phyloP scores from a whole-genome alignment of 2,888 invertebrate species.

The Imbricaverruca yamaguchii region DNA sequence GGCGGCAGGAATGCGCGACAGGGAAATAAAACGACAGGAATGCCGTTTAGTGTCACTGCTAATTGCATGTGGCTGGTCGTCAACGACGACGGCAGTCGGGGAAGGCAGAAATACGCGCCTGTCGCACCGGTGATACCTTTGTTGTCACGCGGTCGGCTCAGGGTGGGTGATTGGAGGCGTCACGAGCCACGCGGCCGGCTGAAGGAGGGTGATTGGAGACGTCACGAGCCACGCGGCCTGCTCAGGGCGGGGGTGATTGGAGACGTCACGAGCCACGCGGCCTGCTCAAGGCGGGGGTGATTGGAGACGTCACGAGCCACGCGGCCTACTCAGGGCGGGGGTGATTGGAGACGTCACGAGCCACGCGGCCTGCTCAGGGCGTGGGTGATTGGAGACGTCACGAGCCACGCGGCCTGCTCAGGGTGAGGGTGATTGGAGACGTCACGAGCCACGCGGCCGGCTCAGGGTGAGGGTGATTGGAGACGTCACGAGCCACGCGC shows the following conservation, averaged over 20 bases:
- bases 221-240: neutral
- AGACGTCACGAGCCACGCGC: no score
- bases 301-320: neutral
- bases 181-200: neutral
- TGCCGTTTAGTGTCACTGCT: slow-evolving; percentile 19
- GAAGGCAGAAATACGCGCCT: neutral
- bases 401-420: no score
- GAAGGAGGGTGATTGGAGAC: no score
- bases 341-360: no score
- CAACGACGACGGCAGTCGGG: neutral
- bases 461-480: no score
- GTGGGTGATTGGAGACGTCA: no score
- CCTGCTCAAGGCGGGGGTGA: neutral
- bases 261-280: neutral
- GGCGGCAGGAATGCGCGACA: slow-evolving; percentile 4
- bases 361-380: no score
- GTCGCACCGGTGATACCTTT: neutral
- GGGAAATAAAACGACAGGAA: slow-evolving; percentile 18
- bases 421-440: no score
- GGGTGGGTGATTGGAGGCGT: neutral
- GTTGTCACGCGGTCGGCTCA: neutral
- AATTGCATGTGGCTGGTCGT: neutral
- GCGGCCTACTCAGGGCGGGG: no score
- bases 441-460: no score
- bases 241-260: neutral